A percentile compares a stretch with the other conserved stretches of the same genome.
Evolutionary conservation across 2,888 invertebrate species (phyloP).

Genomic region (Rotaria sp.): DNA sequence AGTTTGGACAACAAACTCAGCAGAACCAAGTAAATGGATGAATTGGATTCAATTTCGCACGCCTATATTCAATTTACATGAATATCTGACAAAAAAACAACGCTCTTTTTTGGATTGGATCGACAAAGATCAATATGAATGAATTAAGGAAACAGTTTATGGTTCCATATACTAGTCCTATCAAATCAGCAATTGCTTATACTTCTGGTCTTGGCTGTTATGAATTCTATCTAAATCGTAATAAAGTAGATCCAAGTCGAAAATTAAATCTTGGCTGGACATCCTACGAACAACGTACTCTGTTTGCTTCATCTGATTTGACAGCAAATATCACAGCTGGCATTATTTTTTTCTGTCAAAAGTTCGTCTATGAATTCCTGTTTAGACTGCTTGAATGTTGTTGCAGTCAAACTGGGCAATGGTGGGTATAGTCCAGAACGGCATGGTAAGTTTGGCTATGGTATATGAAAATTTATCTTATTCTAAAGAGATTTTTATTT

Average conservation of each 20-base stretch:
- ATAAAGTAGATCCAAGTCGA: not conserved
- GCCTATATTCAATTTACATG: not conserved
- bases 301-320: not conserved
- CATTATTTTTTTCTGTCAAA: too few relatives aligned
- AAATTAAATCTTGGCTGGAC: not conserved
- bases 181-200: not conserved
- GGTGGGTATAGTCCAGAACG: not conserved
- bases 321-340: not conserved
- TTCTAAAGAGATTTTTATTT: not conserved
- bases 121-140: not conserved
- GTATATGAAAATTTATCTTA: not conserved
- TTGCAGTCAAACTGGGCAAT: not conserved
- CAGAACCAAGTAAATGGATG: not conserved
- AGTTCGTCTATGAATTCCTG: not conserved
- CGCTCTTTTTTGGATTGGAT: not conserved
- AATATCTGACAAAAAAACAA: not conserved
- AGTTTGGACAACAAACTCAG: not conserved
- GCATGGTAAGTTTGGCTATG: not conserved
- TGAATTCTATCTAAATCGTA: not conserved
- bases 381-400: not conserved
- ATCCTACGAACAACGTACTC: not conserved
- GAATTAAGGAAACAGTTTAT: not conserved
- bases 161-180: not conserved
- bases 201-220: not conserved
- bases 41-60: conserved; percentile 6